phyloP scores from a whole-genome alignment of 2,797 vertebrate genomes.

The Chromobotia macracanthus region DNA sequence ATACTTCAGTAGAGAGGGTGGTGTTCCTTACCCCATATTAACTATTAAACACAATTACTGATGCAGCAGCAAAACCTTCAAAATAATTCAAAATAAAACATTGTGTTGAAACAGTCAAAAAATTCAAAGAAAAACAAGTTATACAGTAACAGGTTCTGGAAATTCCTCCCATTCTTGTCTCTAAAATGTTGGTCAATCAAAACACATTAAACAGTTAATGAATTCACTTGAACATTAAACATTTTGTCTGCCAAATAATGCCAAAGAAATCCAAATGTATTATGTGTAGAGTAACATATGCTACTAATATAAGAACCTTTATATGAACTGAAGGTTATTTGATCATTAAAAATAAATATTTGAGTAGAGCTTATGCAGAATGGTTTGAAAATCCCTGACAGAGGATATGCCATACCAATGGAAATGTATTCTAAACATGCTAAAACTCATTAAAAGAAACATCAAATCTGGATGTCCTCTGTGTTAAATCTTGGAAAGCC shows the following conservation, averaged over 20 bases:
- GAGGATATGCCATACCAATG: constrained; percentile 12
- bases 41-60: constrained; percentile 40
- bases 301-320: background rate
- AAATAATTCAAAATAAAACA: constrained; percentile 20
- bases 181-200: constrained; percentile 25
- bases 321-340: constrained; percentile 20
- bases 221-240: background rate
- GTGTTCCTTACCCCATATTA: constrained; percentile 6
- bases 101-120: background rate
- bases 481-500: constrained; percentile 16
- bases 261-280: background rate
- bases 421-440: constrained; percentile 43
- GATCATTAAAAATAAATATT: constrained; percentile 22
- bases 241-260: constrained; percentile 13
- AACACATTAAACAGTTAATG: background rate
- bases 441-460: constrained; percentile 8
- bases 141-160: background rate
- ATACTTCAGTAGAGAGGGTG: constrained; percentile 1
- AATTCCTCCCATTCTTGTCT: constrained; percentile 10
- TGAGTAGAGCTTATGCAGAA: constrained; percentile 13
- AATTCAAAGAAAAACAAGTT: background rate
- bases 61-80: constrained; percentile 51
- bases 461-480: constrained; percentile 4
- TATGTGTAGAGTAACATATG: constrained; percentile 3
- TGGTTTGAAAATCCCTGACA: constrained; percentile 13